Base-by-base conservation (phyloP, 2,888 invertebrate species). In the Argyresthia albistria region DNA sequence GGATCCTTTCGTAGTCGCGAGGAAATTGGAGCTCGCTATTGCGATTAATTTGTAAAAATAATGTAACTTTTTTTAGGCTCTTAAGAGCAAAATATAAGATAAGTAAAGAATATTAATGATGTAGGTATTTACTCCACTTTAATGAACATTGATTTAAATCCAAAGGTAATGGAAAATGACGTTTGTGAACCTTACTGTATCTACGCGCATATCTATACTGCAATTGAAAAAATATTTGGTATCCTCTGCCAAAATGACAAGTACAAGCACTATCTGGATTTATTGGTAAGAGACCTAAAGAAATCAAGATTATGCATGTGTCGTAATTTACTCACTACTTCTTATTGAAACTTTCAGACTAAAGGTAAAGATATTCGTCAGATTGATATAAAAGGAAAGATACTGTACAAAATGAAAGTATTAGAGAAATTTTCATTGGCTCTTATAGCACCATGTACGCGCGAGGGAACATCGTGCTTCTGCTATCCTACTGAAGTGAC, bases 161-260 rank as follows among this genome's bases (percentile, higher is more conserved):
- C 59, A 45, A 60, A 87, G 87, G 81, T 83, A 1, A 69, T 87
- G 75, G 86, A 86, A 63, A 86, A 78, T 54, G 86, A 87, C 60
- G 67, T 82, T 6, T 82, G 80, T 55, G 86, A 86, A 59, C 87
- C 87, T 1, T 87, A 83, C 57, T 82, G 78, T 49, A 70, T 86
- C 48, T 87, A 87, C 60, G 87, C 84, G 10, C 76, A 84, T 55
- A 83, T 87, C 55, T 80, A 80, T 55, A 87, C 87, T 15, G 82
- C 83, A n/a, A 58, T 87, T 50, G 86, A 77, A 59, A 83, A 83
- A 67, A 86, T 87, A 65, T 82, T 80, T 65, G 79, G 62, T 16
- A 68, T 69, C 14, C 62, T 87, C 47, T 76, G 77, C 53, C 81
- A 86, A 66, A 86, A 86, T 58, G 70, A 69, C 8, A 83, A 80